Conservation (phyloP, 2,113 vertebrate genomes). For the Amblyornis subalaris region DNA sequence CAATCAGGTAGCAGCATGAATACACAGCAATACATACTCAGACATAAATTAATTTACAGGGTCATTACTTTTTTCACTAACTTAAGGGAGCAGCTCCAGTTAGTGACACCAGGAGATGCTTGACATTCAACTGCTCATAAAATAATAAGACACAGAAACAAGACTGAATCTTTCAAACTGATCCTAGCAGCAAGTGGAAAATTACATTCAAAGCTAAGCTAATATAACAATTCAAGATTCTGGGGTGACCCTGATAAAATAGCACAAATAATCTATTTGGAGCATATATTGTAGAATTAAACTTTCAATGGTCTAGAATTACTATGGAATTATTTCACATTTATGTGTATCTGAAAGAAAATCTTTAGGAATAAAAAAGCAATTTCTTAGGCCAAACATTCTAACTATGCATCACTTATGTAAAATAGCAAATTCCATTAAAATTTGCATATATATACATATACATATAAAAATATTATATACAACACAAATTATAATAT, state of each 20-base stretch:
- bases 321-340: background rate
- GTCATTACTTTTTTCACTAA: slow-evolving; percentile 35
- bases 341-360: background rate
- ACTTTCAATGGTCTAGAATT: background rate
- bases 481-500: too few species aligned
- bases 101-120: slow-evolving; percentile 7
- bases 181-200: background rate
- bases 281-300: background rate
- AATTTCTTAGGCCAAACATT: background rate
- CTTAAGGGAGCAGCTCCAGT: slow-evolving; percentile 2
- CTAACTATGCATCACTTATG: background rate
- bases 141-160: background rate
- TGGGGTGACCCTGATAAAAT: background rate
- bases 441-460: background rate
- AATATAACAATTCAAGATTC: background rate
- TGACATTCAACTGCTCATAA: slow-evolving; percentile 31
- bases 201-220: background rate
- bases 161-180: background rate
- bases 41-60: slow-evolving; percentile 37
- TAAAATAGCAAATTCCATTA: background rate
- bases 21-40: background rate
- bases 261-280: background rate
- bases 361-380: background rate
- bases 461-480: background rate
- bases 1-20: slow-evolving; percentile 33